These are phyloP conservation scores for Xerus inauris DNA, from an alignment of 2,113 vertebrate genomes.

Conservation along the genomic window DNA sequence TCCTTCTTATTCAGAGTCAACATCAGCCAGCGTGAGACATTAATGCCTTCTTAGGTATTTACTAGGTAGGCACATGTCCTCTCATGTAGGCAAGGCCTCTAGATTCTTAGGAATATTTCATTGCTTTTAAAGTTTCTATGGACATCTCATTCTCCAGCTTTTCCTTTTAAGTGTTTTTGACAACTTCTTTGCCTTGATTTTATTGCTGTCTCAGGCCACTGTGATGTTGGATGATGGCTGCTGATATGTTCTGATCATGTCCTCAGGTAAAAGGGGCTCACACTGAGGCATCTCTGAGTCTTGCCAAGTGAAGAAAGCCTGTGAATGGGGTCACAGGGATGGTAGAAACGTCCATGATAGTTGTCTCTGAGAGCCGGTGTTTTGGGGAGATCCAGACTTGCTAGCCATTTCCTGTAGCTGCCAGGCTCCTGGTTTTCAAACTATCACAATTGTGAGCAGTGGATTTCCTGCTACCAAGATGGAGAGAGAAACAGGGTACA, in stretches of 20 bases:
- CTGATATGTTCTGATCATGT: background rate
- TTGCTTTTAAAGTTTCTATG: background rate
- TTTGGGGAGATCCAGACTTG: background rate
- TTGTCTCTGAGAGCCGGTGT: background rate
- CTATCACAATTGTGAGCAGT: background rate
- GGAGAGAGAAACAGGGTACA: background rate
- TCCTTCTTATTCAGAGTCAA: background rate
- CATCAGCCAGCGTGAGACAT: background rate
- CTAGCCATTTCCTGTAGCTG: background rate
- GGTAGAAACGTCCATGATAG: background rate
- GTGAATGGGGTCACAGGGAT: background rate
- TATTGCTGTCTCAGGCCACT: background rate
- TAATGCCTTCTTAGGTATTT: background rate
- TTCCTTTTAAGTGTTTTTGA: background rate
- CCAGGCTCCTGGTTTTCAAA: background rate
- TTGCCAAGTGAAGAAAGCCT: background rate
- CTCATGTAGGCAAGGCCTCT: background rate
- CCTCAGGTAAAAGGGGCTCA: background rate
- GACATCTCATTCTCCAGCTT: background rate
- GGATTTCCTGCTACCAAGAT: background rate
- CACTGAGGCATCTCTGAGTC: background rate
- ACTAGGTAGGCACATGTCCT: background rate
- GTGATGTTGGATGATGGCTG: background rate
- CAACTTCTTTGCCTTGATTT: background rate
- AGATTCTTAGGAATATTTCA: background rate